Evolutionary conservation across 2,113 vertebrate species (phyloP).

Genomic region (Nesoenas mayeri): DNA sequence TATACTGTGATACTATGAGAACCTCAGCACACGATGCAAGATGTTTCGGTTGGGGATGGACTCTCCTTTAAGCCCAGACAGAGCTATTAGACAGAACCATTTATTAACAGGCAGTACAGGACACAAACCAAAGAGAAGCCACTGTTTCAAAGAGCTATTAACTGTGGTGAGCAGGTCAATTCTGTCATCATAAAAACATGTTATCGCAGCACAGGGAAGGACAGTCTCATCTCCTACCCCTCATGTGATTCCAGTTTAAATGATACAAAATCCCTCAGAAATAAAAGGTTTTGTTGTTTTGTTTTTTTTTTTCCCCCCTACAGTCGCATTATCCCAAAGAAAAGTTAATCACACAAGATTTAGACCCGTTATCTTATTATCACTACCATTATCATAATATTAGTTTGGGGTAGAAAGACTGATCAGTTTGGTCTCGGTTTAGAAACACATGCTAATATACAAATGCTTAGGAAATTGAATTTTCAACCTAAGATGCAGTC

Average conservation of each 20-base stretch:
- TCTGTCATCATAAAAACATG: neutral
- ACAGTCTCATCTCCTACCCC: neutral
- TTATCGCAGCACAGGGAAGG: neutral
- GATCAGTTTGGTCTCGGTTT: neutral
- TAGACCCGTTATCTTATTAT: neutral
- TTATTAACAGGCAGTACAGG: neutral
- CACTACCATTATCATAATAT: neutral
- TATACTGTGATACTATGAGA: too few species aligned
- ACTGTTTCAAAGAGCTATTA: neutral
- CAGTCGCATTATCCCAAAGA: neutral
- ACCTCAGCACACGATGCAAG: rapidly evolving
- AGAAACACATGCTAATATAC: neutral
- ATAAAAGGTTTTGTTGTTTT: neutral
- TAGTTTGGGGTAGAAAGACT: neutral
- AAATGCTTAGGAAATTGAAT: neutral
- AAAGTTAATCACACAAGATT: neutral
- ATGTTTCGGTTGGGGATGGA: neutral
- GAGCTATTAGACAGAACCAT: neutral
- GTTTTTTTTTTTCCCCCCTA: neutral
- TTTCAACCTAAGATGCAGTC: neutral
- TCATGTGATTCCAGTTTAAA: neutral
- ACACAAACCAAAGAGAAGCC: neutral
- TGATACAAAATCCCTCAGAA: neutral
- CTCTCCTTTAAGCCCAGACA: neutral
- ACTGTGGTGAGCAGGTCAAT: neutral